Conservation (phyloP, 2,888 invertebrate genomes). For the Megalurothrips usitatus region DNA sequence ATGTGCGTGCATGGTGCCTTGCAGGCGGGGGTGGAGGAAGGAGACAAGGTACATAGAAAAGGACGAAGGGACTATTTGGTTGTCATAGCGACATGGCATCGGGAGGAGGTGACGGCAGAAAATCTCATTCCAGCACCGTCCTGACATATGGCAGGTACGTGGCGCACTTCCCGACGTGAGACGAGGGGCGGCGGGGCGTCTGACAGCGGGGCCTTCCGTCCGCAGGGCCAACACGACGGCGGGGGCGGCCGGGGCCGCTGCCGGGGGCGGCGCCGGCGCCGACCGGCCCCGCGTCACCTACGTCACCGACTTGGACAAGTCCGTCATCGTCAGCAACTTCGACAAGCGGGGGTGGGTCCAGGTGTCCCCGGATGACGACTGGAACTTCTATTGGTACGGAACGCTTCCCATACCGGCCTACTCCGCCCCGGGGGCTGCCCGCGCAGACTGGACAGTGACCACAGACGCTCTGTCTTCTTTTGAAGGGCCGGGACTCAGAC, state of each 20-base stretch:
- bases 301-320: conserved; percentile 89
- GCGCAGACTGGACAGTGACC: background rate
- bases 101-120: background rate
- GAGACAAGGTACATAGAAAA: background rate
- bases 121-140: background rate
- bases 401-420: background rate
- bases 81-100: background rate
- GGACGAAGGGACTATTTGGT: background rate
- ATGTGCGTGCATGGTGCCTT: too few relatives aligned
- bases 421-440: background rate
- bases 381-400: conserved; percentile 86
- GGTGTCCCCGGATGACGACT: conserved; percentile 85
- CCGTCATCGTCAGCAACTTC: conserved; percentile 86
- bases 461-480: conserved; percentile 34
- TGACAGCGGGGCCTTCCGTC: background rate
- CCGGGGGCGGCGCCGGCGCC: conserved; percentile 42
- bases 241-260: conserved; percentile 31
- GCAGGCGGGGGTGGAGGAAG: background rate
- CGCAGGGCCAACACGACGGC: conserved; percentile 41
- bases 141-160: background rate
- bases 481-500: conserved; percentile 79
- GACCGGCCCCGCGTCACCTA: conserved; percentile 58
- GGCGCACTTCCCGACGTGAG: background rate
- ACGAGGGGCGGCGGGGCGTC: background rate
- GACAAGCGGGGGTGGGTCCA: conserved; percentile 87